These are phyloP conservation scores for Agrotis ipsilon DNA, from an alignment of 2,888 invertebrate genomes.

Conservation along the genomic window DNA sequence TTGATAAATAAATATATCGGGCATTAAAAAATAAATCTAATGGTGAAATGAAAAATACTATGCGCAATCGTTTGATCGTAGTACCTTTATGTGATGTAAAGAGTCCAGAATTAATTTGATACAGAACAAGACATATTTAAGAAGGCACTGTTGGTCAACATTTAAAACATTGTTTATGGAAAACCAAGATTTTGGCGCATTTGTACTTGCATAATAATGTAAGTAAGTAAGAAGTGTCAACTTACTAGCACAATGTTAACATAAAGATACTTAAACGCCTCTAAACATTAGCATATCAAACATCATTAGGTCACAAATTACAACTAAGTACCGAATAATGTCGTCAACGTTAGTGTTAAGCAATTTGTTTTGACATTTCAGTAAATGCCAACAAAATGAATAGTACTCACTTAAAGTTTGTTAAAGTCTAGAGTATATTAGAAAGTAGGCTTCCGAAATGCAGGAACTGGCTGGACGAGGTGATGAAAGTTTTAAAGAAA, in stretches of 20 bases:
- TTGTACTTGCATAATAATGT: too few species aligned
- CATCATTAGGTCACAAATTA: constrained; percentile 21
- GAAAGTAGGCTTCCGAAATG: too few species aligned
- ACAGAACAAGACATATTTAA: too few species aligned
- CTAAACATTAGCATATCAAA: neutral
- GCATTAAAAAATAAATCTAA: neutral
- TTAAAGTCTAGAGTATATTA: neutral
- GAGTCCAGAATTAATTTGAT: too few species aligned
- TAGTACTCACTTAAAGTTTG: neutral
- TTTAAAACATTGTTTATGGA: too few species aligned
- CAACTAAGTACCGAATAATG: neutral
- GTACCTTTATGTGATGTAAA: neutral
- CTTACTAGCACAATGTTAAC: neutral
- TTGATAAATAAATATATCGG: neutral
- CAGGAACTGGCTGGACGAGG: too few species aligned
- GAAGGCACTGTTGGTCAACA: too few species aligned
- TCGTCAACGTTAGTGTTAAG: neutral
- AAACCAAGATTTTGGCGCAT: neutral
- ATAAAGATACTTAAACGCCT: neutral
- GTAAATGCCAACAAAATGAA: neutral
- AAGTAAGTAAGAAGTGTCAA: neutral
- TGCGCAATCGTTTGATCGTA: neutral
- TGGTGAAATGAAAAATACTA: neutral
- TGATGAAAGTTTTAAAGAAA: too few species aligned
- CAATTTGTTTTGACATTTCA: constrained; percentile 25